These are phyloP conservation scores for Hypomesus transpacificus DNA, from an alignment of 2,113 vertebrate species.

Conservation along the genomic window DNA sequence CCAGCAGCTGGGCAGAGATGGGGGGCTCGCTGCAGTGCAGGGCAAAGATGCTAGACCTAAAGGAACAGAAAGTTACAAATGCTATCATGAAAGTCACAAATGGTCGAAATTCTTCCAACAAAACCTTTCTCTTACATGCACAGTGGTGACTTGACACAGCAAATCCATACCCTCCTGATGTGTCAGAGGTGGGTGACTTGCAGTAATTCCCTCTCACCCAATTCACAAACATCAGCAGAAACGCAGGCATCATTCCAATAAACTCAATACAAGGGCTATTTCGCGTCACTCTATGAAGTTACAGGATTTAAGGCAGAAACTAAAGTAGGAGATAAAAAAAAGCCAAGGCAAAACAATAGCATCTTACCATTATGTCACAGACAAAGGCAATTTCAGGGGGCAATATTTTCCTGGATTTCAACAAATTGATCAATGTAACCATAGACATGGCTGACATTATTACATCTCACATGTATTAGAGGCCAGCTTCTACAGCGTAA, in stretches of 20 bases:
- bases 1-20: slow-evolving; percentile 92
- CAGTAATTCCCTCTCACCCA: no score
- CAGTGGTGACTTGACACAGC: neutral
- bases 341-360: slow-evolving; percentile 8
- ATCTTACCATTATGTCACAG: slow-evolving; percentile 28
- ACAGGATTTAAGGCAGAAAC: neutral
- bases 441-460: slow-evolving; percentile 50
- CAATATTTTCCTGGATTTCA: slow-evolving; percentile 41
- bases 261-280: no score
- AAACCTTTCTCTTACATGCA: neutral
- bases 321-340: slow-evolving; percentile 2
- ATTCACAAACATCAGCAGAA: no score
- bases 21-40: slow-evolving; percentile 89
- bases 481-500: slow-evolving; percentile 11
- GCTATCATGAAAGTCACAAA: no score
- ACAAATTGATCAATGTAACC: slow-evolving; percentile 58
- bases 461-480: slow-evolving; percentile 52
- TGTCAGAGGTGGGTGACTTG: no score
- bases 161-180: no score
- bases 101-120: neutral
- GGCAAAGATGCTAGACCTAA: slow-evolving; percentile 92
- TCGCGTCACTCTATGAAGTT: no score
- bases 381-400: slow-evolving; percentile 42
- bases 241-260: no score
- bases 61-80: neutral